Evolutionary conservation across 2,113 vertebrate species (phyloP).

Genomic region (Nicator chloris): DNA sequence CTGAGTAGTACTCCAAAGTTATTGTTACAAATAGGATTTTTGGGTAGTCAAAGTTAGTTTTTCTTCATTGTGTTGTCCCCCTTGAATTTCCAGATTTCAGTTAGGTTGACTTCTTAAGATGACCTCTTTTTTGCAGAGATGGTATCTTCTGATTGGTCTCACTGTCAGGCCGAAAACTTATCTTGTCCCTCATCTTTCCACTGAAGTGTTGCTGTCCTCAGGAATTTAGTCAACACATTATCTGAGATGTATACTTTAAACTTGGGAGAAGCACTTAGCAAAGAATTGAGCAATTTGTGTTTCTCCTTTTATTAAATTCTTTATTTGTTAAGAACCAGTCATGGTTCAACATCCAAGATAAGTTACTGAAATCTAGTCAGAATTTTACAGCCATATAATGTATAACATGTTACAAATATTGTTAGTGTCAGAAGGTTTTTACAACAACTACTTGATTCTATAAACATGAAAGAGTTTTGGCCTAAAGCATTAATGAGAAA

Average conservation of each 20-base stretch:
- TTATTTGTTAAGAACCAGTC: not conserved
- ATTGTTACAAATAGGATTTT: not conserved
- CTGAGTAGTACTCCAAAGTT: not conserved
- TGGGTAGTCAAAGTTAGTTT: not conserved
- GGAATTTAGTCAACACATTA: not conserved
- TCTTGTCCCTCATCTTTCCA: not conserved
- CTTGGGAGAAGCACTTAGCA: not conserved
- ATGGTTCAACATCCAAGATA: not conserved
- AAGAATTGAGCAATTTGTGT: not conserved
- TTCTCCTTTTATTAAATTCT: not conserved
- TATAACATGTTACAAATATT: not conserved
- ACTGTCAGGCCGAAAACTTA: not conserved
- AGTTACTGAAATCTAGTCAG: not conserved
- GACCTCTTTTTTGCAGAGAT: not conserved
- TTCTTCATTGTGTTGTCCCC: not conserved
- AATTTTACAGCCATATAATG: not conserved
- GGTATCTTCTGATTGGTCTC: not conserved
- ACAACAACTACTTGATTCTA: not conserved
- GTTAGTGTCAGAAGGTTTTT: not conserved
- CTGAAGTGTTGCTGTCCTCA: not conserved
- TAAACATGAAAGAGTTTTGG: not conserved
- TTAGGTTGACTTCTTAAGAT: not conserved
- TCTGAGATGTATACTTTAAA: not conserved
- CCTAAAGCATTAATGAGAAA: not conserved
- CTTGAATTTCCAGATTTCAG: not conserved